phyloP scores from a whole-genome alignment of 2,797 vertebrate species.

The Pseudochirops corinnae region DNA sequence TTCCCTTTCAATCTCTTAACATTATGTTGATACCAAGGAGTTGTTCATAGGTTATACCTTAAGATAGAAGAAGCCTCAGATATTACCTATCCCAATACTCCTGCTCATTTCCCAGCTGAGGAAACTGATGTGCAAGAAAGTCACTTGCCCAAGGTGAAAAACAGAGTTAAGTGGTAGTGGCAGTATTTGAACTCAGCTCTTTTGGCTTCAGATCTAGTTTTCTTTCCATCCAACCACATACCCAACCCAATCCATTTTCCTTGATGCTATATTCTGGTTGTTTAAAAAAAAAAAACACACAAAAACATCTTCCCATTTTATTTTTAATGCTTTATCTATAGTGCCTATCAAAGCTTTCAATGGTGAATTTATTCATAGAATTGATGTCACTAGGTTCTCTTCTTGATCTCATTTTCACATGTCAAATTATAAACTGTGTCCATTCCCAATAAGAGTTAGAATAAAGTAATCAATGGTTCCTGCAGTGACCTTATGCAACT shows the following conservation, averaged over 20 bases:
- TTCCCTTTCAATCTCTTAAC: background rate
- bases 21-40: background rate
- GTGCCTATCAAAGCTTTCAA: background rate
- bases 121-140: background rate
- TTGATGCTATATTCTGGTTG: background rate
- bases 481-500: background rate
- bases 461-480: background rate
- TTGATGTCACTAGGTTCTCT: background rate
- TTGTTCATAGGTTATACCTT: background rate
- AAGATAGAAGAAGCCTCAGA: background rate
- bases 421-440: background rate
- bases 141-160: background rate
- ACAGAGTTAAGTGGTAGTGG: background rate
- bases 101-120: background rate
- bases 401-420: slow-evolving; percentile 5
- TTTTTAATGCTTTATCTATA: background rate
- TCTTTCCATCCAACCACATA: background rate
- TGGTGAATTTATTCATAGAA: background rate
- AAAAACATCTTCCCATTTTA: background rate
- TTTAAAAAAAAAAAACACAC: background rate
- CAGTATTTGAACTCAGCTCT: background rate
- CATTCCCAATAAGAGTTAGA: background rate
- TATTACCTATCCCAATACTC: background rate
- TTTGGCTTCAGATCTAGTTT: background rate
- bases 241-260: background rate